Base-by-base conservation (phyloP, 1,140 invertebrate species). In the Euglossa dilemma region DNA sequence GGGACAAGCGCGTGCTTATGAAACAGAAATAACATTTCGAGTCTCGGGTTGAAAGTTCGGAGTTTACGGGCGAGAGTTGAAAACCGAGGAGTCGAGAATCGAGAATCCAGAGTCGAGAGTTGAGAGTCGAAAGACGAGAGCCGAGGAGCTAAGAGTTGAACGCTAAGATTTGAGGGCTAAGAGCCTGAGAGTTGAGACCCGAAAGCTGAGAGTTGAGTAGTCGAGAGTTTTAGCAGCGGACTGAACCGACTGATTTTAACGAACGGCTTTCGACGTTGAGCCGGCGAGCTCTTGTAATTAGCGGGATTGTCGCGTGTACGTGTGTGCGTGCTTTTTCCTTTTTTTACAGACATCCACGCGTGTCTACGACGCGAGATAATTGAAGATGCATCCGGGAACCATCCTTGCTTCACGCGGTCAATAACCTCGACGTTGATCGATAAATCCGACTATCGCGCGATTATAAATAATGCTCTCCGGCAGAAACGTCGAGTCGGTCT, bases 381-480 rank as follows among this genome's bases (percentile, higher is more conserved):
- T 56, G 57, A 80, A 73, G 57, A 80, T 73, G 11, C 50, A 73
- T 50, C 36, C 45, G 14, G 74, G 12, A 25, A 14, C 11, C 8
- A 25, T 57, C 6, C n/a, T 74, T 50, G 43, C 50, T 23, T 50
- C 50, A 25, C 52, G 25, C 43, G 80, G 71, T 76, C 80, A 82
- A 75, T 76, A 76, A 82, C 80, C 80, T 28, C 63, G 52, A 14
- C 43, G 61, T 74, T 76, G 63, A 75, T 82, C 72, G 72, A 82
- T 76, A 75, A 75, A 76, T 43, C 63, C 25, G 57, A 67, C 63
- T 47, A 45, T 67, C 80, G 61, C 20, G 28, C 45, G 76, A 82
- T 75, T 75, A 82, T 76, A 81, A 52, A 75, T 66, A 76, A 82
- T 67, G 18, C 61, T 76, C 11, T 6, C 36, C n/a, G n/a, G 28